Percentiles rank a stretch among this genome's conserved stretches.
These are phyloP conservation scores for Sciaenops ocellatus DNA, from an alignment of 2,797 vertebrate genomes.

Conservation along the genomic window DNA sequence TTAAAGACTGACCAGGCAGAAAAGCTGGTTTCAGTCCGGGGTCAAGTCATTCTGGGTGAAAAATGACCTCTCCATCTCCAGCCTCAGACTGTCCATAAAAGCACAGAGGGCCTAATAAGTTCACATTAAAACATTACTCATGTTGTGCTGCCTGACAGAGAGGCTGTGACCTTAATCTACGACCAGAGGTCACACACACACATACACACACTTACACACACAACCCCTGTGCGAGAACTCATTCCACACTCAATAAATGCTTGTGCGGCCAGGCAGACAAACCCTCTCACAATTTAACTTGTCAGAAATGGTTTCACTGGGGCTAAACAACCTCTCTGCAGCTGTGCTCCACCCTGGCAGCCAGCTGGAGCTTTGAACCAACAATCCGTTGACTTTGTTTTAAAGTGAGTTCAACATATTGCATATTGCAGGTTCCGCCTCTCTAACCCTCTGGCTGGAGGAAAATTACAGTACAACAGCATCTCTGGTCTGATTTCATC, in stretches of 20 bases:
- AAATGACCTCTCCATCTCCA: constrained; percentile 50
- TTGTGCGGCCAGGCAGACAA: constrained; percentile 62
- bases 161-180: constrained; percentile 71
- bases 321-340: constrained; percentile 64
- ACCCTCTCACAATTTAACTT: constrained; percentile 71
- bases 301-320: constrained; percentile 71
- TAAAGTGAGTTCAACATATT: constrained; percentile 53
- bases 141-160: constrained; percentile 65
- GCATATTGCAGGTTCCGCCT: constrained; percentile 61
- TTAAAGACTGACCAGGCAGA: constrained; percentile 34
- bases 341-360: constrained; percentile 46
- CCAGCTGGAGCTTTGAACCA: constrained; percentile 56
- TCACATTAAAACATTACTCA: constrained; percentile 76
- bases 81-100: constrained; percentile 56
- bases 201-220: constrained; percentile 33
- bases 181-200: constrained; percentile 68
- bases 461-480: constrained; percentile 1
- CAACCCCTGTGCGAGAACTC: constrained; percentile 46
- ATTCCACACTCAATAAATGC: constrained; percentile 73
- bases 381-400: constrained; percentile 45
- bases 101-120: constrained; percentile 52
- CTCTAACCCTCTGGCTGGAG: constrained; percentile 4
- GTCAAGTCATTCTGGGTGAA: constrained; percentile 47
- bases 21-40: constrained; percentile 25
- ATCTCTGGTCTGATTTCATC: constrained; percentile 34